Percentiles rank a stretch among this genome's conserved stretches.
These are phyloP conservation scores for Montifringilla adamsi DNA, from an alignment of 2,113 vertebrate genomes.

Conservation along the genomic window DNA sequence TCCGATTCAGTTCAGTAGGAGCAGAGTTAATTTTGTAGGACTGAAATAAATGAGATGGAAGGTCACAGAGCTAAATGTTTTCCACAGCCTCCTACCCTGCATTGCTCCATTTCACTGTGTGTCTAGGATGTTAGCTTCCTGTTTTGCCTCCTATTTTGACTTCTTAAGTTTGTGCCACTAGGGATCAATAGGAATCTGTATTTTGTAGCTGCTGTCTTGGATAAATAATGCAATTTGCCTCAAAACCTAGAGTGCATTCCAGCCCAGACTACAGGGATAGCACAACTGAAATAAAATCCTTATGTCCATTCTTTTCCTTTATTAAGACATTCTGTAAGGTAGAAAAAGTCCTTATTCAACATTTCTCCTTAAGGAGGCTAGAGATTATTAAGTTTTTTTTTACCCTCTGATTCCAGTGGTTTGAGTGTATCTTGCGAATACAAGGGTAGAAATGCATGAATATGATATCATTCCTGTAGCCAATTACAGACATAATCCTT, in stretches of 20 bases:
- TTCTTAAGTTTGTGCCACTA: not conserved
- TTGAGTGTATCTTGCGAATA: not conserved
- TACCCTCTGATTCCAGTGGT: not conserved
- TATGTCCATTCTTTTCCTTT: not conserved
- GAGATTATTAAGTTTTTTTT: not conserved
- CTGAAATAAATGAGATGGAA: slow-evolving; percentile 57
- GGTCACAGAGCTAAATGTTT: slow-evolving; percentile 37
- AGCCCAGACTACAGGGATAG: not conserved
- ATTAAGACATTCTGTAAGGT: not conserved
- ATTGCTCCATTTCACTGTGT: slow-evolving; percentile 38
- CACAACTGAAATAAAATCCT: not conserved
- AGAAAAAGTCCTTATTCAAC: not conserved
- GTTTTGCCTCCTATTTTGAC: not conserved
- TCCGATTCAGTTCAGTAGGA: slow-evolving; percentile 1
- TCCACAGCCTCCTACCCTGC: slow-evolving; percentile 20
- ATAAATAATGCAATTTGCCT: not conserved
- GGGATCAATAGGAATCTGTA: slow-evolving; percentile 14
- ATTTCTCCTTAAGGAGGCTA: not conserved
- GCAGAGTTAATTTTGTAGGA: slow-evolving; percentile 58
- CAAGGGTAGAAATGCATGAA: not conserved
- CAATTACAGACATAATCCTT: not conserved
- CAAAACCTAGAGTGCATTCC: not conserved
- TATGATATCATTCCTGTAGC: not conserved
- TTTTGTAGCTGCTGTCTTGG: not conserved
- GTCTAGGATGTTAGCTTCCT: not conserved